Percentiles rank a stretch among this genome's conserved stretches.
phyloP scores from a whole-genome alignment of 2,888 invertebrate genomes.

The Gastrophysa polygoni region DNA sequence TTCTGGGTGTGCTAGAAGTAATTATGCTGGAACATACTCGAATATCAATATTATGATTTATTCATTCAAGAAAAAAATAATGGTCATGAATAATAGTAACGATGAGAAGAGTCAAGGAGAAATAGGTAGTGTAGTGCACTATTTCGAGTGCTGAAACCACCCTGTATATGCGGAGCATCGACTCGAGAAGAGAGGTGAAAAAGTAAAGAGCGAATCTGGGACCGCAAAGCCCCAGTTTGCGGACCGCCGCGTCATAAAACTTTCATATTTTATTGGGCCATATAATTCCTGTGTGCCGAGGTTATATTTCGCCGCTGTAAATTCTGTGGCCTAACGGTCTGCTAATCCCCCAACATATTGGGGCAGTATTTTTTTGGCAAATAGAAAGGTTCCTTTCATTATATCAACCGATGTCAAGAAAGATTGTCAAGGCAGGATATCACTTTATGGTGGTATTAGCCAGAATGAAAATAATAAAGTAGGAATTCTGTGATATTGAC shows the following conservation, averaged over 20 bases:
- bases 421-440: not conserved
- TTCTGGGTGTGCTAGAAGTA: no score
- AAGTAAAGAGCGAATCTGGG: slow-evolving; percentile 39
- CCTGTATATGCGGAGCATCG: not conserved
- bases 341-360: slow-evolving; percentile 30
- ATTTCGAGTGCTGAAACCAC: no score
- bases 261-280: slow-evolving; percentile 47
- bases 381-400: not conserved
- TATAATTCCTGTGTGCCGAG: slow-evolving; percentile 37
- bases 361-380: slow-evolving; percentile 25
- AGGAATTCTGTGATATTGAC: not conserved
- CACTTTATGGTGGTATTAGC: not conserved
- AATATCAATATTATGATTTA: no score
- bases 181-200: slow-evolving; percentile 31
- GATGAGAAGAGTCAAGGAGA: no score
- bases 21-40: no score
- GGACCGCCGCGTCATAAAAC: slow-evolving; percentile 43
- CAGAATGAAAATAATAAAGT: not conserved
- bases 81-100: no score
- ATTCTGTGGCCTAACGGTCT: slow-evolving; percentile 25
- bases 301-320: slow-evolving; percentile 27
- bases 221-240: slow-evolving; percentile 36
- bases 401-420: not conserved
- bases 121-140: no score
- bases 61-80: no score